Evolutionary conservation across 2,888 invertebrate species (phyloP).

Genomic region (Amblyjoppa fuscipennis): DNA sequence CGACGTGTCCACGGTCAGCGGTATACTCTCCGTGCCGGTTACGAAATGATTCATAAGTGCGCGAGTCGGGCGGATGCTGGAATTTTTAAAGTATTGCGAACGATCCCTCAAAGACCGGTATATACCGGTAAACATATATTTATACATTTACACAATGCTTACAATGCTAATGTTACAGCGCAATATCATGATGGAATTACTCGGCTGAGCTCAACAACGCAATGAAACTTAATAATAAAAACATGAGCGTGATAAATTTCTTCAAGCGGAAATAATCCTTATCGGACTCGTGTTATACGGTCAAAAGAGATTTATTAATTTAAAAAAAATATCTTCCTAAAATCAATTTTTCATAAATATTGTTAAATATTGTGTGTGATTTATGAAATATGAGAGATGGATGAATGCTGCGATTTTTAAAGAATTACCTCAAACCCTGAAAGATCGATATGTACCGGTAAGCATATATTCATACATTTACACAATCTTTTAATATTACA

Average conservation of each 20-base stretch:
- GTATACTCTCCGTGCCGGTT: conserved; percentile 22
- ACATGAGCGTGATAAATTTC: neutral
- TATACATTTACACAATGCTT: neutral
- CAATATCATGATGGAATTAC: neutral
- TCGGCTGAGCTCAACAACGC: neutral
- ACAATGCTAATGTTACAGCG: neutral
- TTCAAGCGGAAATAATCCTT: conserved; percentile 26
- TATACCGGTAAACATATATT: conserved; percentile 14
- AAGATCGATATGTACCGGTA: neutral
- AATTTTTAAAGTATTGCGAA: conserved; percentile 38
- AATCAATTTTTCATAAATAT: too few species aligned
- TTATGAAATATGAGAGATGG: neutral
- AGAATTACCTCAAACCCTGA: conserved; percentile 30
- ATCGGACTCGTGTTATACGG: conserved; percentile 2
- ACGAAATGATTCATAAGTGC: conserved; percentile 47
- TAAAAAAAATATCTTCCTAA: neutral
- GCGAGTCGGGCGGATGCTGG: conserved; percentile 29
- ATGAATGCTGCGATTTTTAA: conserved; percentile 38
- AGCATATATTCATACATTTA: conserved; percentile 19
- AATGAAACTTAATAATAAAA: neutral
- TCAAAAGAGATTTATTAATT: neutral
- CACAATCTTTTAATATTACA: neutral
- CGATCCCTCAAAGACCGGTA: conserved; percentile 6
- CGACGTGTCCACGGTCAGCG: conserved; percentile 31
- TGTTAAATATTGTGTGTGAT: too few species aligned